Base-by-base conservation (phyloP, 2,888 invertebrate genomes). In the Zeuzera pyrina region DNA sequence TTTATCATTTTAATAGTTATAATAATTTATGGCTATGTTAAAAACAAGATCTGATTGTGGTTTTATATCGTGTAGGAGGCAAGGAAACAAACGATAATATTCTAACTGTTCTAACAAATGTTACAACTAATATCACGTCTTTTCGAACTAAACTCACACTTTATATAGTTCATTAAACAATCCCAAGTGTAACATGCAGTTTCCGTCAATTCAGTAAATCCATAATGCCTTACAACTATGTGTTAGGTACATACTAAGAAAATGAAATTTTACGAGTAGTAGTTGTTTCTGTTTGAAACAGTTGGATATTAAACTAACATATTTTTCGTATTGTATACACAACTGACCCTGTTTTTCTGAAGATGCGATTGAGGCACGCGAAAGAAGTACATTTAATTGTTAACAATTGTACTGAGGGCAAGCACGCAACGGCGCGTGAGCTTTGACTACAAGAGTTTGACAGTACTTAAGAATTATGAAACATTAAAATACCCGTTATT, bases 331-430 rank as follows among this genome's bases (percentile, higher is more conserved):
- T 22, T 22, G 22, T n/a, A 29, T 14, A 10, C 15, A 23, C 15
- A 61, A 58, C 59, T 72, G 72, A 70, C 70, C 76, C 64, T 76
- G 71, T 76, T n/a, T n/a, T 78, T 63, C 69, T 57, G 53, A 40
- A 62, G 66, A 69, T 63, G 60, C 57, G 64, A 59, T 52, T 54
- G 58, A 61, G 62, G 50, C 74, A 76, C 85, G 85, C 72, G 66
- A 81, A 79, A 67, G 76, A 76, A 69, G 66, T 70, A 60, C 67
- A 61, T 60, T 71, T 79, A 70, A 81, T 81, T 77, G 68, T 64
- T 53, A 63, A 71, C 77, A 76, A 79, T 78, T 78, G 74, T 69
- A 70, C 52, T 66, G 69, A 60, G 61, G 63, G 59, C 51, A 62
- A 62, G 71, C 74, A 85, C 83, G 77, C 85, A 76, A 71, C 65